Base-by-base conservation (phyloP, 2,888 invertebrate species). In the Drosophila maculinotata region DNA sequence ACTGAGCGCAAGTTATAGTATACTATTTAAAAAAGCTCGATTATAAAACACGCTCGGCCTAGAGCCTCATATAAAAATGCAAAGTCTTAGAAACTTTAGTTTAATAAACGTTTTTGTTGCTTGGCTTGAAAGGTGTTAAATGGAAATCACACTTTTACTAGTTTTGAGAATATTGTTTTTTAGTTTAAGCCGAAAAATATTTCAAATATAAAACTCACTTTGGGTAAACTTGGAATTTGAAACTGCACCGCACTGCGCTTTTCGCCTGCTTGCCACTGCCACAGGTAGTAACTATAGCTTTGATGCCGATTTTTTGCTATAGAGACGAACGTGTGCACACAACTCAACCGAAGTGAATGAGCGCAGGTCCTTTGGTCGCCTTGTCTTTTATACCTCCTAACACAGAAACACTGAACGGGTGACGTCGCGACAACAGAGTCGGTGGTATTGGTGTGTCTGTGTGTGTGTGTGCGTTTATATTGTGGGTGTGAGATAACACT, bases 261-360 rank as follows among this genome's bases (percentile, higher is more conserved):
- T n/a, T 65, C 39, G 26, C 53, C 56, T 63, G 45, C 44, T 48
- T 57, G 33, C 39, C 30, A 25, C 28, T 76, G 72, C 74, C 48
- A 69, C 72, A 78, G 75, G 78, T 75, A 71, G 30, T 14, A 6
- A 10, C 10, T 9, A 1, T 31, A 17, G 62, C 56, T 54, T 17
- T 48, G 54, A 28, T 47, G 56, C 28, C 56, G 48, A 59, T 52
- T 54, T 54, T 35, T 31, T 35, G 28, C 20, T 52, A 49, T 59
- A 57, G 44, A 48, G 35, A 58, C 70, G 74, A 78, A 75, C 73
- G 62, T 74, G 71, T 57, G 56, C 73, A 77, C 65, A 69, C 76
- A 78, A 84, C 76, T 79, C 49, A 66, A 80, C 73, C 60, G 74
- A 76, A 79, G 76, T 73, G 78, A 88, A 89, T 88, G 79, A 83